Percentiles rank a stretch among this genome's conserved stretches.
These are phyloP conservation scores for Diplosoma virens DNA, from an alignment of 23 tunicate species.

Conservation along the genomic window DNA sequence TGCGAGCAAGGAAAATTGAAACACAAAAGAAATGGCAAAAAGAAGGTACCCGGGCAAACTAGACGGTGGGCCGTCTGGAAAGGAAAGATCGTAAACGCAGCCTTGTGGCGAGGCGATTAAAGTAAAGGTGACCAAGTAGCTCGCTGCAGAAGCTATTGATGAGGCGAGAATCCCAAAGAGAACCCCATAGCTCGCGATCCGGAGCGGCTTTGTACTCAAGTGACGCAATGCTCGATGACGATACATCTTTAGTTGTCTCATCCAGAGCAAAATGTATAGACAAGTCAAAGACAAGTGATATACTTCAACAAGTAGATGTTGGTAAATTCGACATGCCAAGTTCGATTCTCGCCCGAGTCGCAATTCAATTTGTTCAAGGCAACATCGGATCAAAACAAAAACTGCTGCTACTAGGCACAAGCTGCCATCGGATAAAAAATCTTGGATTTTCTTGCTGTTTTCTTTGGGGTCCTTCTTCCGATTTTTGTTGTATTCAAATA, in stretches of 20 bases:
- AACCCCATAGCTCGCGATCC: constrained; percentile 26
- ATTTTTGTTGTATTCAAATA: constrained; percentile 18
- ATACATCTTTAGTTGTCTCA: constrained; percentile 51
- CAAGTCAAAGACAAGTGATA: constrained; percentile 35
- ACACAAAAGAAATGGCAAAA: constrained; percentile 33
- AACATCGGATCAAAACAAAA: constrained; percentile 32
- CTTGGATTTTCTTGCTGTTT: background rate
- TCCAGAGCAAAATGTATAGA: constrained; percentile 43
- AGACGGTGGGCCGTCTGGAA: constrained; percentile 15
- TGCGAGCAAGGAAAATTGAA: constrained; percentile 42
- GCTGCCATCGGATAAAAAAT: constrained; percentile 28
- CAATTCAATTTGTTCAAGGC: constrained; percentile 44
- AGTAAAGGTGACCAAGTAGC: constrained; percentile 34
- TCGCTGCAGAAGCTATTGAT: constrained; percentile 22
- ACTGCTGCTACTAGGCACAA: constrained; percentile 38
- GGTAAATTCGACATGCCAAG: constrained; percentile 46
- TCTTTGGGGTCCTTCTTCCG: background rate
- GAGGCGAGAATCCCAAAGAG: constrained; percentile 38
- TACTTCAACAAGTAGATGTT: constrained; percentile 37
- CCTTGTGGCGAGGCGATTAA: constrained; percentile 35
- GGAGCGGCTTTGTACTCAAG: constrained; percentile 28
- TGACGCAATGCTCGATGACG: constrained; percentile 51
- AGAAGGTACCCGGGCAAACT: constrained; percentile 45
- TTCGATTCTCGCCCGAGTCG: constrained; percentile 29
- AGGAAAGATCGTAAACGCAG: constrained; percentile 38